Evolutionary conservation across 2,888 invertebrate genomes (phyloP).

Genomic region (Clivina fossor): DNA sequence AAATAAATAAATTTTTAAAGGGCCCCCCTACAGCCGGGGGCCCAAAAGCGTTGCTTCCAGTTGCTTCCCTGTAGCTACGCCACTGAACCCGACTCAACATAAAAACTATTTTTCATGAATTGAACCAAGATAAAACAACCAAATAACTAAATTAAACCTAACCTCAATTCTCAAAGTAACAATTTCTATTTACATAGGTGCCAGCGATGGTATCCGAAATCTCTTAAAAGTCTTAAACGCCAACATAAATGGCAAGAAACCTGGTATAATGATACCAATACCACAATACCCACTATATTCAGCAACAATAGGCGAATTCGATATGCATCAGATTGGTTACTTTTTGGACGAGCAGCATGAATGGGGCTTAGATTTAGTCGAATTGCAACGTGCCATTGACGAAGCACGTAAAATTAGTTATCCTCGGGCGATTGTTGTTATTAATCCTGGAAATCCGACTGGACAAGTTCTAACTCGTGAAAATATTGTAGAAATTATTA

Average conservation of each 20-base stretch:
- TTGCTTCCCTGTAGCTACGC: too few relatives aligned
- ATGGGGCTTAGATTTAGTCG: constrained; percentile 81
- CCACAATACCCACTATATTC: constrained; percentile 99
- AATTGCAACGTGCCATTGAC: constrained; percentile 74
- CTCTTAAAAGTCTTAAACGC: constrained; percentile 73
- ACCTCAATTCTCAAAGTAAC: too few relatives aligned
- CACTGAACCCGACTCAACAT: too few relatives aligned
- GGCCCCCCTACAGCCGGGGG: too few relatives aligned
- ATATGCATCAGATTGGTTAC: constrained; percentile 82
- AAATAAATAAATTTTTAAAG: too few relatives aligned
- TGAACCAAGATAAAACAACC: too few relatives aligned
- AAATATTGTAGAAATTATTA: constrained; percentile 89
- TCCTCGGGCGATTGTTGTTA: constrained; percentile 87
- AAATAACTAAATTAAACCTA: too few relatives aligned
- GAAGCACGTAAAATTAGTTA: constrained; percentile 64
- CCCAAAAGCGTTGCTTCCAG: too few relatives aligned
- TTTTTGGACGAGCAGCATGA: constrained; percentile 85
- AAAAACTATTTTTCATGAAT: too few relatives aligned
- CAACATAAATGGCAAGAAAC: constrained; percentile 58
- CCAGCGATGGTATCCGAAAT: constrained; percentile 92
- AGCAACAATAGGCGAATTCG: constrained; percentile 91
- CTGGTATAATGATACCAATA: constrained; percentile 95
- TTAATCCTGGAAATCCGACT: constrained; percentile 99
- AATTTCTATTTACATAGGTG: too few relatives aligned
- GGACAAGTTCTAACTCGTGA: constrained; percentile 86